A percentile compares a stretch with the other conserved stretches of the same genome.
Conservation (phyloP, 2,113 vertebrate species). For the human (Homo sapiens) region DNA sequence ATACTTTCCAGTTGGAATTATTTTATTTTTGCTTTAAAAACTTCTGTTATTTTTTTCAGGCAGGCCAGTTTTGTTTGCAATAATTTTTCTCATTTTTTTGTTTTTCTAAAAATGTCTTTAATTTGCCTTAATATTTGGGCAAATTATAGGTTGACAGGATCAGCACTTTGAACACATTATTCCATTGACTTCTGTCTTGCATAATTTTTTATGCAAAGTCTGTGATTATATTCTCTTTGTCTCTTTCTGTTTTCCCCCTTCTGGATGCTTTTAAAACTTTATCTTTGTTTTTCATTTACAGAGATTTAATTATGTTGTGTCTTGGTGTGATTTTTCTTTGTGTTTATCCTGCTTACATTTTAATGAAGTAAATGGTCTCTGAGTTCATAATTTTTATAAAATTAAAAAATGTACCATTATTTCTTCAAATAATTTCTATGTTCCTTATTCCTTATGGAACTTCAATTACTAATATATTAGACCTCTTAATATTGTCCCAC, state of each 20-base stretch:
- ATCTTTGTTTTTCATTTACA: background rate
- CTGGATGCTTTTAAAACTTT: background rate
- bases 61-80: background rate
- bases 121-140: background rate
- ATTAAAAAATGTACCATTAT: background rate
- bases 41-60: background rate
- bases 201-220: background rate
- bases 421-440: background rate
- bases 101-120: background rate
- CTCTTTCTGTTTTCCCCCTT: background rate
- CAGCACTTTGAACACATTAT: background rate
- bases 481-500: background rate
- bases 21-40: background rate
- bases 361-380: background rate
- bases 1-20: background rate
- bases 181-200: background rate
- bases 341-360: background rate
- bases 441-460: background rate
- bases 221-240: background rate
- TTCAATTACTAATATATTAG: background rate
- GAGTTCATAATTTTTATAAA: background rate
- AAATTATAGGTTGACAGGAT: background rate
- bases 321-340: background rate
- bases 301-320: background rate
- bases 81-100: background rate